Evolutionary conservation across 1,140 invertebrate species (phyloP).

Genomic region (Euwallacea fornicatus): DNA sequence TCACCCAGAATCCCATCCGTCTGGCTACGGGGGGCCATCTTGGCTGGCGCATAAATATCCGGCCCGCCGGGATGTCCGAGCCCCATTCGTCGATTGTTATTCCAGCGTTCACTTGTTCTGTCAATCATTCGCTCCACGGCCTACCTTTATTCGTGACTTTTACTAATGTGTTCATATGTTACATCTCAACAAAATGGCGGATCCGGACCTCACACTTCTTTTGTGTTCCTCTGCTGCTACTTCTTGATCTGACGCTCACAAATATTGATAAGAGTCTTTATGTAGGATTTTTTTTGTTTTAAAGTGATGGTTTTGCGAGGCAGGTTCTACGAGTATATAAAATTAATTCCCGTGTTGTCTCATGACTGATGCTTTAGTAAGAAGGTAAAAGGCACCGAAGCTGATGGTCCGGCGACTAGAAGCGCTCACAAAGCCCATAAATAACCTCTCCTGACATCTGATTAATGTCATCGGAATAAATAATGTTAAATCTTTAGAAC

Average conservation of each 20-base stretch:
- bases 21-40: conserved; percentile 33
- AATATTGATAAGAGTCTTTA: too few relatives aligned
- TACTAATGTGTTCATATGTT: conserved; percentile 16
- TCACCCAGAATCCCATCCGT: conserved; percentile 10
- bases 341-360: neutral
- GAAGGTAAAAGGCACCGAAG: neutral
- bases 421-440: conserved; percentile 41
- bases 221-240: too few relatives aligned
- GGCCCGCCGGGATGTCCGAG: conserved; percentile 31
- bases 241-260: too few relatives aligned
- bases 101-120: conserved; percentile 33
- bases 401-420: conserved; percentile 16
- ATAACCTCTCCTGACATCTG: conserved; percentile 38
- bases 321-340: neutral
- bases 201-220: too few relatives aligned
- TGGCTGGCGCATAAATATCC: conserved; percentile 31
- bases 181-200: neutral
- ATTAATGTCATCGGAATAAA: conserved; percentile 44
- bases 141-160: conserved; percentile 32
- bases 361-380: neutral
- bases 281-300: too few relatives aligned
- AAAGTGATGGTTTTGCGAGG: too few relatives aligned
- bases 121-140: conserved; percentile 32
- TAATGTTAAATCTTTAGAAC: conserved; percentile 42
- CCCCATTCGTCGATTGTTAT: conserved; percentile 36